Conservation (phyloP, 2,113 vertebrate species). For the Ornithorhynchus anatinus region DNA sequence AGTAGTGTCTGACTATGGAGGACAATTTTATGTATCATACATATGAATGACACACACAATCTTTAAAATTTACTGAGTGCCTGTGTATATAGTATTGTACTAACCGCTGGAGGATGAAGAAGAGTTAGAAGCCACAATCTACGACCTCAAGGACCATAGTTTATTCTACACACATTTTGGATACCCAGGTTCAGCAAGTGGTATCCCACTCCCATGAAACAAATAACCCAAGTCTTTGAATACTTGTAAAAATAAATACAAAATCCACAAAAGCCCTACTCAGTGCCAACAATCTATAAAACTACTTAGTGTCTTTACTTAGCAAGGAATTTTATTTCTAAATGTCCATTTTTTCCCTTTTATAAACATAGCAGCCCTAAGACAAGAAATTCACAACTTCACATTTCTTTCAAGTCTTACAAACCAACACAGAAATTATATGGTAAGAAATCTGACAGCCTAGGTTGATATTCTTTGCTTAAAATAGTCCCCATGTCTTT, state of each 20-base stretch:
- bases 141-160: too few species aligned
- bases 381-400: slow-evolving; percentile 13
- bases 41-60: too few species aligned
- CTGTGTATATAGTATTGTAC: too few species aligned
- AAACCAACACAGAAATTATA: slow-evolving; percentile 39
- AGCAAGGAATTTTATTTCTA: background rate
- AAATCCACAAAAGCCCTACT: slow-evolving; percentile 10
- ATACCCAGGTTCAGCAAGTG: background rate
- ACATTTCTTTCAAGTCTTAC: slow-evolving; percentile 28
- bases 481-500: slow-evolving; percentile 27
- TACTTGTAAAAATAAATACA: slow-evolving; percentile 10
- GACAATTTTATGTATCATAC: too few species aligned
- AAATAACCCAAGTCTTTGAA: slow-evolving; percentile 4
- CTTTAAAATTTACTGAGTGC: too few species aligned
- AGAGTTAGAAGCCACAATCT: too few species aligned
- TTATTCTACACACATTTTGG: background rate
- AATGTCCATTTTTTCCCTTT: background rate
- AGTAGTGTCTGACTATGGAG: too few species aligned
- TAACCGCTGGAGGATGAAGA: too few species aligned
- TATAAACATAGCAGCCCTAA: background rate
- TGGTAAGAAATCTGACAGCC: slow-evolving; percentile 17
- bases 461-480: background rate
- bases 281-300: background rate
- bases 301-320: background rate
- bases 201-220: background rate